Percentiles rank a stretch among this genome's conserved stretches.
These are phyloP conservation scores for Dichetophora obliterata DNA, from an alignment of 2,888 invertebrate genomes.

Conservation along the genomic window DNA sequence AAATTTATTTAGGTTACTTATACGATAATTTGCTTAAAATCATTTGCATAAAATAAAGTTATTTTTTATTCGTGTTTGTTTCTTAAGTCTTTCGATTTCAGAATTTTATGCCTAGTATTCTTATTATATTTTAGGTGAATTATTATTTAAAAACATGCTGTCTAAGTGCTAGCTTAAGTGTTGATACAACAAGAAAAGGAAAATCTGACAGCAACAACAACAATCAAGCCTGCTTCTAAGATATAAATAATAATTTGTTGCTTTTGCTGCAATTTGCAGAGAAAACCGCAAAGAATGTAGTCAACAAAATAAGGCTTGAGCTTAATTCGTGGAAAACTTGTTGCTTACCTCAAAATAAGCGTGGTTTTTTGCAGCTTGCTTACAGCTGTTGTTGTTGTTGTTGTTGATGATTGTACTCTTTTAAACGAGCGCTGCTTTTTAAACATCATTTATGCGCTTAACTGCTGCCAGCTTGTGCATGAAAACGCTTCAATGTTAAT, in stretches of 20 bases:
- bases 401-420: not conserved
- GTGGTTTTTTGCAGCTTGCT: not conserved
- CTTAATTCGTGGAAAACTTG: slow-evolving; percentile 2
- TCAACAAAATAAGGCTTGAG: not conserved
- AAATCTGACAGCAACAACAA: not conserved
- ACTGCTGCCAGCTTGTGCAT: not conserved
- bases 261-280: not conserved
- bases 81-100: not conserved
- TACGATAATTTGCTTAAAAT: not conserved
- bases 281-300: not conserved
- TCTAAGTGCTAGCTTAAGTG: not conserved
- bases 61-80: not conserved
- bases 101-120: not conserved
- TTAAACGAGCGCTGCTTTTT: no score
- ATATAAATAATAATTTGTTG: slow-evolving; percentile 35
- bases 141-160: not conserved
- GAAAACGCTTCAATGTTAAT: not conserved
- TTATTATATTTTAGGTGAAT: not conserved
- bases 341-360: slow-evolving; percentile 10
- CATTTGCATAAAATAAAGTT: no score
- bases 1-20: no score
- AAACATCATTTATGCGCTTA: not conserved
- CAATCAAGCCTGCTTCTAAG: not conserved
- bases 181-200: not conserved
- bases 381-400: not conserved